These are phyloP conservation scores for Catharus bicknelli DNA, from an alignment of 2,113 vertebrate species.

Conservation along the genomic window DNA sequence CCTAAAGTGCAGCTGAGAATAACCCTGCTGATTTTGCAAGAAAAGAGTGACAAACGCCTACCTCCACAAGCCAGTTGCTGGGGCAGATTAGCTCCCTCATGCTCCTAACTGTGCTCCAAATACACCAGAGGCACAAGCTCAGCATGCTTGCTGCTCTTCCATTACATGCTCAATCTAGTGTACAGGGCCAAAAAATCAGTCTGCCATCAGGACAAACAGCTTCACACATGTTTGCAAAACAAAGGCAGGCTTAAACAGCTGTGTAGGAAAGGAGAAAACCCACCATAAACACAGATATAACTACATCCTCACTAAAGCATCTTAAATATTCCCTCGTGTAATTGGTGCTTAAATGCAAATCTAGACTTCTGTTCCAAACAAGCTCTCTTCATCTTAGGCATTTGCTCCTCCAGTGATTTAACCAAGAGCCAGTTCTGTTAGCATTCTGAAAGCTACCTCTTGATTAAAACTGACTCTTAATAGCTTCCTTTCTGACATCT, in stretches of 20 bases:
- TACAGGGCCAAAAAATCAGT: not conserved
- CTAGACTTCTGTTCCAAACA: not conserved
- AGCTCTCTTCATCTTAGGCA: not conserved
- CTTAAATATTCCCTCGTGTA: not conserved
- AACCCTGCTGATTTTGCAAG: not conserved
- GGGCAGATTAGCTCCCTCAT: not conserved
- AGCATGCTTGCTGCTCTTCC: not conserved
- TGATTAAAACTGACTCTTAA: not conserved
- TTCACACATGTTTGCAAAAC: not conserved
- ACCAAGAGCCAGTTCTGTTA: not conserved
- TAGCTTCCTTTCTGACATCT: not conserved
- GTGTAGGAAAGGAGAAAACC: not conserved
- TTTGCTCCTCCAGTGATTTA: not conserved
- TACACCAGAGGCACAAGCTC: not conserved
- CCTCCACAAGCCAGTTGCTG: not conserved
- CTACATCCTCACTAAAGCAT: not conserved
- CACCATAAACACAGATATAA: not conserved
- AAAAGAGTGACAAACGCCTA: not conserved
- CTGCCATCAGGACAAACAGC: not conserved
- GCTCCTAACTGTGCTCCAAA: not conserved
- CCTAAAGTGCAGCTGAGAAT: not conserved
- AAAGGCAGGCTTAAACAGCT: not conserved
- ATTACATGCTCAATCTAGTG: not conserved
- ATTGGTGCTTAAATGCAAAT: not conserved
- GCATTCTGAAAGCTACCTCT: not conserved